phyloP scores from a whole-genome alignment of 1,140 invertebrate species.

The Trypoxylus dichotomus region DNA sequence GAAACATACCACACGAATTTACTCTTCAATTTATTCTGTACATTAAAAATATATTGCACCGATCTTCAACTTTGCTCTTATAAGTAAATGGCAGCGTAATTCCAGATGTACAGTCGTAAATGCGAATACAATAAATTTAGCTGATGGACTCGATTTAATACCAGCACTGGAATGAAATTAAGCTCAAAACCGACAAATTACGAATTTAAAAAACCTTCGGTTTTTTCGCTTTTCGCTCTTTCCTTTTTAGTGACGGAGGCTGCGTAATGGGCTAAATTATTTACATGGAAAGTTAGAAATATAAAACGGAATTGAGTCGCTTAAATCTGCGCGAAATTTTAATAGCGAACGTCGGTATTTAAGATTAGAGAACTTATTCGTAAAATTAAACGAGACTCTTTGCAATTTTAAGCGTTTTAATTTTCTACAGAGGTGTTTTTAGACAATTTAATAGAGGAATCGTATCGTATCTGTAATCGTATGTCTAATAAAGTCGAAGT shows the following conservation, averaged over 20 bases:
- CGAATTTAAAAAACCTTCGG: neutral
- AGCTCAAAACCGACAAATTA: neutral
- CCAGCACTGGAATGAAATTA: neutral
- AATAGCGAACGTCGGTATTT: neutral
- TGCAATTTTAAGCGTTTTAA: no score
- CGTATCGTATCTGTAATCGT: no score
- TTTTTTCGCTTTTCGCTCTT: neutral
- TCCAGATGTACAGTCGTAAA: neutral
- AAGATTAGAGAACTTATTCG: neutral
- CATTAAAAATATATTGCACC: neutral
- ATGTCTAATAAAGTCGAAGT: no score
- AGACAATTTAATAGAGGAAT: no score
- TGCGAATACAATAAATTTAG: slow-evolving; percentile 6
- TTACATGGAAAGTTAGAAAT: slow-evolving; percentile 1
- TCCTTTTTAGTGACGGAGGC: neutral
- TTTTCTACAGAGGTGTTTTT: no score
- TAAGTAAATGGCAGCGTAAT: neutral
- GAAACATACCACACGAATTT: no score
- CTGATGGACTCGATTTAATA: neutral
- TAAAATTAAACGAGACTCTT: neutral
- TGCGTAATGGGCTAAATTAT: slow-evolving; percentile 7
- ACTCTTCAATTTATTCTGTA: neutral
- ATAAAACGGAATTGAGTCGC: neutral
- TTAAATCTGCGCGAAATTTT: neutral
- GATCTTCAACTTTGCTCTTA: neutral